These are phyloP conservation scores for Ptychoptera albimana DNA, from an alignment of 2,888 invertebrate species.

Conservation along the genomic window DNA sequence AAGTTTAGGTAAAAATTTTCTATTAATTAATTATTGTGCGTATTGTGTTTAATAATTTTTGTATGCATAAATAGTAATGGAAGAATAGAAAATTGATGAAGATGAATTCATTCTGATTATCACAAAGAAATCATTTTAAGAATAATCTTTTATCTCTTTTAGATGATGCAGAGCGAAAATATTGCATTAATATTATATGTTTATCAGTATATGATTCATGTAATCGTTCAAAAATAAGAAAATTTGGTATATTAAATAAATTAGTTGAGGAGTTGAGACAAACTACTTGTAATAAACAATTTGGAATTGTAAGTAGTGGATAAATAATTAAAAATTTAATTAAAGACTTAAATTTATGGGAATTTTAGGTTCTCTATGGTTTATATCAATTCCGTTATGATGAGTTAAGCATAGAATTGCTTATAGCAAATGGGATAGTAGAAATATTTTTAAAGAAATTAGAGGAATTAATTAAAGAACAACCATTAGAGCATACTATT, in stretches of 20 bases:
- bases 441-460: conserved; percentile 34
- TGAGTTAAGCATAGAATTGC: conserved; percentile 32
- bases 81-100: too few species aligned
- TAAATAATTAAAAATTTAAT: not conserved
- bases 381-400: conserved; percentile 33
- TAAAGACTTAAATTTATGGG: conserved; percentile 1
- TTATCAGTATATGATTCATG: conserved; percentile 27
- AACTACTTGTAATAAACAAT: conserved; percentile 21
- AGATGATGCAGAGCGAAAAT: conserved; percentile 21
- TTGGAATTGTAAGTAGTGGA: conserved; percentile 17
- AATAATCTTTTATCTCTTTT: too few species aligned
- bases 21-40: not conserved
- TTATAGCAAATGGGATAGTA: conserved; percentile 37
- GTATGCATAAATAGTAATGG: too few species aligned
- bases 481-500: conserved; percentile 8
- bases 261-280: conserved; percentile 23
- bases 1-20: conserved; percentile 15
- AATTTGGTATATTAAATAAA: conserved; percentile 25
- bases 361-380: conserved; percentile 22
- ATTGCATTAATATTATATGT: conserved; percentile 26
- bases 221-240: conserved; percentile 28
- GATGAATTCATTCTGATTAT: too few species aligned
- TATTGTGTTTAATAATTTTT: not conserved
- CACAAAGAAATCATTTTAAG: too few species aligned
- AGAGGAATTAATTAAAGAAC: conserved; percentile 18